These are phyloP conservation scores for Nixonia krombeini DNA, from an alignment of 1,140 invertebrate genomes.

Conservation along the genomic window DNA sequence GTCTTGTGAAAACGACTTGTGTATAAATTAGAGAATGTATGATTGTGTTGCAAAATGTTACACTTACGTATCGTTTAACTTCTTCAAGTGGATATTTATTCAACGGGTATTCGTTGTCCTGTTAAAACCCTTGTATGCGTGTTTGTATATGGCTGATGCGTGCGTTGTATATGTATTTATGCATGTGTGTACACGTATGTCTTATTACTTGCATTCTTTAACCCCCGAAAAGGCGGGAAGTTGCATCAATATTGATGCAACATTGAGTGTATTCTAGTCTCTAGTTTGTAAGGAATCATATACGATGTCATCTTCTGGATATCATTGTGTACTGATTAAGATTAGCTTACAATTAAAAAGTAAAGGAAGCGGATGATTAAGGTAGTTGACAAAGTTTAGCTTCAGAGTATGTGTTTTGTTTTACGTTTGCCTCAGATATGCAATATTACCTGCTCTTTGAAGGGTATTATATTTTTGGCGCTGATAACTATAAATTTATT, in stretches of 20 bases:
- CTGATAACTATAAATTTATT: constrained; percentile 47
- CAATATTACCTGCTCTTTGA: constrained; percentile 37
- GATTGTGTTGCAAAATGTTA: background rate
- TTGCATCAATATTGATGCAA: constrained; percentile 2
- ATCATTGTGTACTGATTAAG: constrained; percentile 16
- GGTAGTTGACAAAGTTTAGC: constrained; percentile 36
- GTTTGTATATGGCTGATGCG: too few relatives aligned
- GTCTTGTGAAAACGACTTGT: too few relatives aligned
- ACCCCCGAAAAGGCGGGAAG: constrained; percentile 13
- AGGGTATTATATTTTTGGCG: constrained; percentile 45
- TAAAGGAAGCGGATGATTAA: constrained; percentile 41
- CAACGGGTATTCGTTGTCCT: too few relatives aligned
- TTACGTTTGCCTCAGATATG: constrained; percentile 25
- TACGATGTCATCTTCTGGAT: background rate
- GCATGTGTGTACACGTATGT: too few relatives aligned
- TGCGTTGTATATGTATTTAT: too few relatives aligned
- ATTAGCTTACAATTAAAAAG: constrained; percentile 18
- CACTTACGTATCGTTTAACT: background rate
- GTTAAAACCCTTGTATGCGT: constrained; percentile 13
- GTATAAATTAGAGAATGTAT: too few relatives aligned
- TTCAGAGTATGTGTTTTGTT: constrained; percentile 27
- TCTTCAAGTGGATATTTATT: background rate
- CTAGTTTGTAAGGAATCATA: constrained; percentile 38
- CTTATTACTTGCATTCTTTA: constrained; percentile 24
- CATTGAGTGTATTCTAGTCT: constrained; percentile 37